These are phyloP conservation scores for Eulimnadia texana DNA, from an alignment of 1,140 invertebrate genomes.

Conservation along the genomic window DNA sequence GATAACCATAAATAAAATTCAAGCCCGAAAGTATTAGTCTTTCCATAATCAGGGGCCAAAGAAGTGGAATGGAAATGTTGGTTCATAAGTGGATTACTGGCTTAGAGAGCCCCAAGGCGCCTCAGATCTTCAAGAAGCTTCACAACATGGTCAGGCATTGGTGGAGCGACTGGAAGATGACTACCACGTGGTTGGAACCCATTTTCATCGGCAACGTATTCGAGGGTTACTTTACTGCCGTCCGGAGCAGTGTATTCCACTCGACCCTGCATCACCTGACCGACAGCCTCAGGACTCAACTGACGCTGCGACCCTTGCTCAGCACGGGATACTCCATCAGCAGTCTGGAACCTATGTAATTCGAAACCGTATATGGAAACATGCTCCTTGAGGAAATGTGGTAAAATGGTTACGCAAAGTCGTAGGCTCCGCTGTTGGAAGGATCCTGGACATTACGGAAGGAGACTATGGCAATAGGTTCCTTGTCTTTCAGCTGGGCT, in stretches of 20 bases:
- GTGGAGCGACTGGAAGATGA: conserved; percentile 48
- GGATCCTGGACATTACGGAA: background rate
- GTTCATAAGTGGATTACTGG: too few relatives aligned
- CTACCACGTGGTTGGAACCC: conserved; percentile 43
- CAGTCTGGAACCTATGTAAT: conserved; percentile 19
- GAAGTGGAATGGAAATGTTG: too few relatives aligned
- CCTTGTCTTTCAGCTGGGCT: background rate
- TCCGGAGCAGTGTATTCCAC: conserved; percentile 34
- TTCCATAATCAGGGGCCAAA: too few relatives aligned
- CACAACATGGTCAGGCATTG: background rate
- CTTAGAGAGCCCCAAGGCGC: background rate
- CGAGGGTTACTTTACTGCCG: conserved; percentile 26
- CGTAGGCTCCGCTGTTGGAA: too few relatives aligned
- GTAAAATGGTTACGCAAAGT: too few relatives aligned
- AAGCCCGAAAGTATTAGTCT: too few relatives aligned
- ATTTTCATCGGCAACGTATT: conserved; percentile 47
- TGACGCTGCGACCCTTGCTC: conserved; percentile 36
- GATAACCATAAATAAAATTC: too few relatives aligned
- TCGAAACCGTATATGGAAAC: too few relatives aligned
- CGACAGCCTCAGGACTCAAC: conserved; percentile 31
- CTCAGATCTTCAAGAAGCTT: background rate
- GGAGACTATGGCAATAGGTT: background rate
- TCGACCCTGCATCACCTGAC: conserved; percentile 40
- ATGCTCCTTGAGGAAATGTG: too few relatives aligned
- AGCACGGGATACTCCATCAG: conserved; percentile 38